These are phyloP conservation scores for Mormyrus lacerda DNA, from an alignment of 2,113 vertebrate species.

Conservation along the genomic window DNA sequence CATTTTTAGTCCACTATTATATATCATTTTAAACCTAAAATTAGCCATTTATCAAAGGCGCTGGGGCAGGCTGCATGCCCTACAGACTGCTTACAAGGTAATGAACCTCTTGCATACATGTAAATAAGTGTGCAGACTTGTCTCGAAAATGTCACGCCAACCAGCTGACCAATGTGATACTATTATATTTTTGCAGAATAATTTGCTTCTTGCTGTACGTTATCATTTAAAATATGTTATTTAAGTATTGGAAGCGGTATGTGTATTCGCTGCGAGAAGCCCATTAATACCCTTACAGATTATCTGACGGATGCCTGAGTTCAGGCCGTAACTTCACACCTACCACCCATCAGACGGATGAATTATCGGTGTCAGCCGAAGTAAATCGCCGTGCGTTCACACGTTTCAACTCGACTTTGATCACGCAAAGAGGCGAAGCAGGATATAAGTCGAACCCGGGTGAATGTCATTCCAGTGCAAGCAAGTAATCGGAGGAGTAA, in stretches of 20 bases:
- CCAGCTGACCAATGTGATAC: neutral
- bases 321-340: slow-evolving; percentile 55
- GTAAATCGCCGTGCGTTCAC: slow-evolving; percentile 51
- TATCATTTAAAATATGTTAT: neutral
- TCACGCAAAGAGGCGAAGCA: slow-evolving; percentile 27
- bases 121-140: neutral
- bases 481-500: slow-evolving; percentile 32
- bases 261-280: slow-evolving; percentile 61
- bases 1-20: neutral
- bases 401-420: slow-evolving; percentile 57
- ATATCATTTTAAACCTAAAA: neutral
- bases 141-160: neutral
- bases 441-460: slow-evolving; percentile 41
- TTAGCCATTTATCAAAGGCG: neutral
- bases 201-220: neutral
- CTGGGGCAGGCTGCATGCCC: neutral
- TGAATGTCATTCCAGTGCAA: neutral
- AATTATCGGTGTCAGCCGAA: slow-evolving; percentile 50
- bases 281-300: slow-evolving; percentile 51
- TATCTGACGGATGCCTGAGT: slow-evolving; percentile 34
- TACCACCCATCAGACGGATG: slow-evolving; percentile 44
- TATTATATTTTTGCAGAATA: neutral
- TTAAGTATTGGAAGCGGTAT: slow-evolving; percentile 35
- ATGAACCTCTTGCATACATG: neutral
- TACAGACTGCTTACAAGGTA: neutral